A percentile compares a stretch with the other conserved stretches of the same genome.
Conservation (phyloP, 2,888 invertebrate genomes). For the Erebia ligea region DNA sequence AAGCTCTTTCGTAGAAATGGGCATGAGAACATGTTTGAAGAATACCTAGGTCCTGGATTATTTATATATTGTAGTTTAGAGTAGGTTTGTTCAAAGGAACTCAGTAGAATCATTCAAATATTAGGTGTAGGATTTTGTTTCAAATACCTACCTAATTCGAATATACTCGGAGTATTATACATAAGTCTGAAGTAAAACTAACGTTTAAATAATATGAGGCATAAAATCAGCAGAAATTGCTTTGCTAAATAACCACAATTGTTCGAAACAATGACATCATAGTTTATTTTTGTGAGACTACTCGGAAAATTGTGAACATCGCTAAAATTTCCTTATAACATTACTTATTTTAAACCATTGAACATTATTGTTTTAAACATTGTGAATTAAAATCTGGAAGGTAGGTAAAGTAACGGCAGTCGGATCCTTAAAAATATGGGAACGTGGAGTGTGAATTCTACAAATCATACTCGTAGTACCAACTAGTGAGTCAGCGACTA, state of each 20-base stretch:
- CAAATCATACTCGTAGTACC: no score
- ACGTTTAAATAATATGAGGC: constrained; percentile 8
- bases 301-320: constrained; percentile 29
- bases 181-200: not conserved
- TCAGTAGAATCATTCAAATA: not conserved
- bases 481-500: no score
- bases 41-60: no score
- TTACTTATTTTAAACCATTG: not conserved
- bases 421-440: no score
- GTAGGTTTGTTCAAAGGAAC: not conserved
- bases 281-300: constrained; percentile 22
- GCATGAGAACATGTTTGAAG: not conserved
- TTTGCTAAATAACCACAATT: constrained; percentile 24
- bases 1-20: not conserved
- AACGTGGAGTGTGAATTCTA: no score
- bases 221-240: constrained; percentile 14
- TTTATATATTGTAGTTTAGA: not conserved
- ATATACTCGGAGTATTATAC: not conserved
- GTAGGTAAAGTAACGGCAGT: not conserved
- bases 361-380: not conserved
- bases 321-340: constrained; percentile 13
- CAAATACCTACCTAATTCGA: not conserved
- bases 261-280: constrained; percentile 27
- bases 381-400: not conserved
- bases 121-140: not conserved